These are phyloP conservation scores for Papilio aristodemus DNA, from an alignment of 1,140 invertebrate species.

Conservation along the genomic window DNA sequence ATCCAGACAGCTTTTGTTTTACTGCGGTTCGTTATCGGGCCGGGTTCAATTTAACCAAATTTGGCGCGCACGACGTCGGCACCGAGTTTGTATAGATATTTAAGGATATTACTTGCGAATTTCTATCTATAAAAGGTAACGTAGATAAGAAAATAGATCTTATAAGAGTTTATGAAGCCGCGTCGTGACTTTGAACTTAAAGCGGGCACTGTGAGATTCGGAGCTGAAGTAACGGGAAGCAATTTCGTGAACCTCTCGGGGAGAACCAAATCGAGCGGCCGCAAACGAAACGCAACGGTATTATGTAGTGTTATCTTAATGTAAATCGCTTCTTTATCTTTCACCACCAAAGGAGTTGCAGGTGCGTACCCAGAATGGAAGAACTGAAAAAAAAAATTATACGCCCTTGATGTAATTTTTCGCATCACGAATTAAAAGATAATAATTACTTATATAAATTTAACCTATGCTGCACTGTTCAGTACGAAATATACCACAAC, in stretches of 20 bases:
- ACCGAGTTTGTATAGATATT: constrained; percentile 42
- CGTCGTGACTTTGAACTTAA: constrained; percentile 75
- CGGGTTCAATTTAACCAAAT: constrained; percentile 28
- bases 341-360: not conserved
- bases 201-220: constrained; percentile 73
- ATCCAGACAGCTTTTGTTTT: constrained; percentile 15
- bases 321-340: constrained; percentile 50
- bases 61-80: constrained; percentile 35
- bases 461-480: no score
- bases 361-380: constrained; percentile 33
- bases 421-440: constrained; percentile 28
- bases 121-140: constrained; percentile 53
- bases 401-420: constrained; percentile 25
- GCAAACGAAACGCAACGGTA: constrained; percentile 65
- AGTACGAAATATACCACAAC: not conserved
- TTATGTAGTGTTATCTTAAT: constrained; percentile 62
- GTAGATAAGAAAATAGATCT: constrained; percentile 51
- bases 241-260: constrained; percentile 44
- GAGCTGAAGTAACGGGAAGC: constrained; percentile 65
- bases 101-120: constrained; percentile 29
- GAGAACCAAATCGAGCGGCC: constrained; percentile 46
- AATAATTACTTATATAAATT: not conserved
- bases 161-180: constrained; percentile 41
- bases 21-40: constrained; percentile 19
- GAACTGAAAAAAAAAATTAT: not conserved